These are phyloP conservation scores for Peromyscus melanophrys DNA, from an alignment of 2,797 vertebrate species.

Conservation along the genomic window DNA sequence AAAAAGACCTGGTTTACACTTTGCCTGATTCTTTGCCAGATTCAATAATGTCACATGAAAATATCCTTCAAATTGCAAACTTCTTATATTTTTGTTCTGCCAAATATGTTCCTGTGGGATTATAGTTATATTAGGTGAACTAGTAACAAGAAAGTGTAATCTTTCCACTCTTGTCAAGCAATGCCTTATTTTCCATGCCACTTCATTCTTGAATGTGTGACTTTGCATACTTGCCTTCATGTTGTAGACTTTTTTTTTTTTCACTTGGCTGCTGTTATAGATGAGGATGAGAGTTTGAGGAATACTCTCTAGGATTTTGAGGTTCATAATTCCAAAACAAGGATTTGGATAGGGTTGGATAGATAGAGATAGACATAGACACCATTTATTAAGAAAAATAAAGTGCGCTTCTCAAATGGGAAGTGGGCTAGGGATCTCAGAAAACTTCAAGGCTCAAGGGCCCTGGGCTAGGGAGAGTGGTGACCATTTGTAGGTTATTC, in stretches of 20 bases:
- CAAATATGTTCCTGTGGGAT: constrained; percentile 47
- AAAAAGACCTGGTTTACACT: background rate
- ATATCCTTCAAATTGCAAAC: background rate
- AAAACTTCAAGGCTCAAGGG: background rate
- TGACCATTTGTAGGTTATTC: background rate
- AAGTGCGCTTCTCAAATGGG: background rate
- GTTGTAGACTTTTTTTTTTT: background rate
- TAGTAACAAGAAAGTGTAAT: background rate
- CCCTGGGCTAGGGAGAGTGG: too few species aligned
- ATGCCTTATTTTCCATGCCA: background rate
- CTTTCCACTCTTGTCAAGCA: background rate
- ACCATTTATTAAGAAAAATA: background rate
- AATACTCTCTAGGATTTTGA: background rate
- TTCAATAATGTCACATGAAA: background rate
- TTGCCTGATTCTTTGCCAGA: background rate
- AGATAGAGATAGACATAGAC: background rate
- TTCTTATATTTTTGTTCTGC: background rate
- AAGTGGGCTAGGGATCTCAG: background rate
- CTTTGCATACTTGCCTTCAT: constrained; percentile 18
- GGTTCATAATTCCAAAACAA: background rate
- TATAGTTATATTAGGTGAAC: constrained; percentile 25
- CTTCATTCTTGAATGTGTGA: background rate
- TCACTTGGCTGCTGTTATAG: background rate
- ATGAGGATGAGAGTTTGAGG: background rate
- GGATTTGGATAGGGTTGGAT: background rate